Conservation (phyloP, 2,797 vertebrate genomes). For the Adelosebastes latens region DNA sequence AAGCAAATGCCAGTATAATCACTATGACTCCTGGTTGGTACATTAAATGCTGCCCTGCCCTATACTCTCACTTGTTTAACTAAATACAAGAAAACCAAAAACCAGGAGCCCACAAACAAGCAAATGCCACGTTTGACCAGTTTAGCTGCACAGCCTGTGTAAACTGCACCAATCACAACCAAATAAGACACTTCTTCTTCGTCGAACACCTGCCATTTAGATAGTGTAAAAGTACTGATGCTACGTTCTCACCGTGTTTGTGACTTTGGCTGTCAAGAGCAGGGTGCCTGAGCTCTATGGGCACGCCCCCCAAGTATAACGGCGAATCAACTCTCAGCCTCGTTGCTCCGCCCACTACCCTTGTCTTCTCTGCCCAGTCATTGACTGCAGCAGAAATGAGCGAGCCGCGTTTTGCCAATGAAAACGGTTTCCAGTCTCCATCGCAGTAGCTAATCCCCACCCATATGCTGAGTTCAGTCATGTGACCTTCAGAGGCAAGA, state of each 20-base stretch:
- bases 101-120: not conserved
- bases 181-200: not conserved
- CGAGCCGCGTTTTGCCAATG: constrained; percentile 80
- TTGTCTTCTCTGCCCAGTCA: constrained; percentile 77
- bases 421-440: constrained; percentile 88
- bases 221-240: not conserved
- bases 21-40: not conserved
- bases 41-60: not conserved
- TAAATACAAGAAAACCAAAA: not conserved
- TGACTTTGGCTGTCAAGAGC: constrained; percentile 77
- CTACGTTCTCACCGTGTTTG: constrained; percentile 83
- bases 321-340: constrained; percentile 83
- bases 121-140: not conserved
- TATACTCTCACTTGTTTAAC: not conserved
- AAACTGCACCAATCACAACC: not conserved
- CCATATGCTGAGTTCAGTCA: constrained; percentile 85
- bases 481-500: constrained; percentile 77
- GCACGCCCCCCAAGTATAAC: constrained; percentile 88
- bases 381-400: constrained; percentile 80
- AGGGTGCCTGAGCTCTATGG: constrained; percentile 75
- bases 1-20: not conserved
- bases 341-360: constrained; percentile 32
- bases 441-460: constrained; percentile 89
- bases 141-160: not conserved
- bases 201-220: not conserved